phyloP scores from a whole-genome alignment of 2,888 invertebrate genomes.

The Xylota segnis region DNA sequence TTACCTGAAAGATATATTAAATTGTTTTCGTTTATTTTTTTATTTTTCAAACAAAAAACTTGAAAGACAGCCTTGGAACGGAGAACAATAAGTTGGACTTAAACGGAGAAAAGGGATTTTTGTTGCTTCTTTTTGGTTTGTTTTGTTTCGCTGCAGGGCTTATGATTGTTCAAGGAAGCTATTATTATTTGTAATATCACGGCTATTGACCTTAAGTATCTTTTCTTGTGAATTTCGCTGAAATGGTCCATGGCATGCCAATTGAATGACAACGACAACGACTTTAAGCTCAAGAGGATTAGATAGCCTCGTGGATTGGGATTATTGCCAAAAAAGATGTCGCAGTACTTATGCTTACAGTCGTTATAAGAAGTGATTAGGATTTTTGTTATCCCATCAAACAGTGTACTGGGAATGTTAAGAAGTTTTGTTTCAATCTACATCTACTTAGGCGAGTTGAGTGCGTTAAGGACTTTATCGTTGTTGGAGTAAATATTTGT shows the following conservation, averaged over 20 bases:
- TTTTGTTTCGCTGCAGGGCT: not conserved
- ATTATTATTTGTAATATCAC: not conserved
- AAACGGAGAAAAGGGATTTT: not conserved
- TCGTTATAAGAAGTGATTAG: not conserved
- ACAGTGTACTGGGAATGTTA: not conserved
- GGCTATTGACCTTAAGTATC: not conserved
- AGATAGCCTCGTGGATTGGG: constrained; percentile 2
- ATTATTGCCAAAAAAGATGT: not conserved
- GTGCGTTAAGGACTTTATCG: not conserved
- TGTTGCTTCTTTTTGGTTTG: not conserved
- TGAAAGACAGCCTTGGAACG: too few species aligned
- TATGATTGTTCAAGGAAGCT: not conserved
- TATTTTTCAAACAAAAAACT: not conserved
- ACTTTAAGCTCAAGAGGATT: constrained; percentile 4
- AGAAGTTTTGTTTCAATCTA: not conserved
- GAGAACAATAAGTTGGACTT: not conserved
- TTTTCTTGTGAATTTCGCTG: not conserved
- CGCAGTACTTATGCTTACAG: not conserved
- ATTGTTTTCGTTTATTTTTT: not conserved
- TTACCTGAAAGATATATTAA: not conserved
- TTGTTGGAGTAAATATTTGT: not conserved
- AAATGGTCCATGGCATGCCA: not conserved
- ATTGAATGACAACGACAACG: not conserved
- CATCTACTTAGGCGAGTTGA: not conserved
- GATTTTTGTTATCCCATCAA: not conserved